phyloP scores from a whole-genome alignment of 2,888 invertebrate species.

The Campoplex capitator region DNA sequence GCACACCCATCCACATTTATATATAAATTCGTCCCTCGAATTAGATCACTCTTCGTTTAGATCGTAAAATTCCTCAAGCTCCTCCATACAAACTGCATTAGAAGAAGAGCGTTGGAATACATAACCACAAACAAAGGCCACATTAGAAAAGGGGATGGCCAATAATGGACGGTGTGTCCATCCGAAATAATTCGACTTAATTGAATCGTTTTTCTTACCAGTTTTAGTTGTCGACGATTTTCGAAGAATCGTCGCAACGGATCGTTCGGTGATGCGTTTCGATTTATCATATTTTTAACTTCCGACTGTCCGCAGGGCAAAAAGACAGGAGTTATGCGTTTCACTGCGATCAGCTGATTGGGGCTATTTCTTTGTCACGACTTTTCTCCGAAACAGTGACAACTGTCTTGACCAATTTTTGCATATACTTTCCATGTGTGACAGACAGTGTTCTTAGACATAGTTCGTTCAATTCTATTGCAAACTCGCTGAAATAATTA shows the following conservation, averaged over 20 bases:
- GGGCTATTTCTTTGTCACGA: too few species aligned
- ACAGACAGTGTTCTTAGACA: too few species aligned
- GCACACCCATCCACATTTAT: background rate
- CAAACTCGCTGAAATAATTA: too few species aligned
- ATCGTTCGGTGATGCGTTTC: too few species aligned
- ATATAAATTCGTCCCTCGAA: conserved; percentile 45
- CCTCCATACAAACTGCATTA: conserved; percentile 54
- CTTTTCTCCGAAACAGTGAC: too few species aligned
- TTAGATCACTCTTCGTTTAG: conserved; percentile 64
- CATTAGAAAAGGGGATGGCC: conserved; percentile 11
- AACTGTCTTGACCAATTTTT: too few species aligned
- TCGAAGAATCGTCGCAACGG: background rate
- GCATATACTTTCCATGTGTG: too few species aligned
- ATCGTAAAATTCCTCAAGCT: conserved; percentile 67
- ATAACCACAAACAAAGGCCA: conserved; percentile 49
- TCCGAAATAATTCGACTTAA: conserved; percentile 31
- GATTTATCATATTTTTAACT: too few species aligned
- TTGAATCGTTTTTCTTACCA: conserved; percentile 13
- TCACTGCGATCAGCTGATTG: too few species aligned
- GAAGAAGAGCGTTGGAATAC: background rate
- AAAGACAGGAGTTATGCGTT: too few species aligned
- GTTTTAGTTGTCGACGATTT: background rate
- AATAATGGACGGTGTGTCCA: conserved; percentile 29
- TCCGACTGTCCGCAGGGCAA: too few species aligned
- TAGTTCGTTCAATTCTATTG: too few species aligned